phyloP scores from a whole-genome alignment of 2,888 invertebrate genomes.

The Belgica antarctica region DNA sequence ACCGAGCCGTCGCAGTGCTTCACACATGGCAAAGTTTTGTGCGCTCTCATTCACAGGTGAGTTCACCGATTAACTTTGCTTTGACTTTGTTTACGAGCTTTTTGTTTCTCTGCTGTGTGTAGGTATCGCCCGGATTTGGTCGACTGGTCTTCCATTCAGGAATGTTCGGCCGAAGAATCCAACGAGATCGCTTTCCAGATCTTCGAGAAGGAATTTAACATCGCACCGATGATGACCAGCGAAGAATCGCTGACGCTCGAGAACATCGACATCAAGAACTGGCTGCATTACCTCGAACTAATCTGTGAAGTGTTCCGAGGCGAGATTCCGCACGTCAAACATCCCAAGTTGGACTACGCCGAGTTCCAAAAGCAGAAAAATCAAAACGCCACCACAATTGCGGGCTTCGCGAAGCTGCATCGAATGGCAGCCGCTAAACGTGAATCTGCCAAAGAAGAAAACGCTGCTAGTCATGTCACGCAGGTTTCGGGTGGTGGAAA shows the following conservation, averaged over 20 bases:
- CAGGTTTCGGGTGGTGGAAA: background rate
- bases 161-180: conserved; percentile 65
- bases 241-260: conserved; percentile 61
- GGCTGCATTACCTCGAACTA: conserved; percentile 79
- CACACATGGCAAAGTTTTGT: conserved; percentile 53
- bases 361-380: conserved; percentile 54
- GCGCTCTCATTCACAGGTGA: conserved; percentile 54
- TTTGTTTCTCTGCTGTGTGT: conserved; percentile 34
- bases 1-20: conserved; percentile 54
- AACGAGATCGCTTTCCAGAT: conserved; percentile 83
- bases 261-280: conserved; percentile 52
- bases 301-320: conserved; percentile 88
- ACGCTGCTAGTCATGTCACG: conserved; percentile 22
- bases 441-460: conserved; percentile 26
- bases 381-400: conserved; percentile 49
- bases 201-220: conserved; percentile 78
- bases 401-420: conserved; percentile 39
- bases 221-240: conserved; percentile 69
- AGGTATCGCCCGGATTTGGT: conserved; percentile 89
- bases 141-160: conserved; percentile 66
- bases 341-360: conserved; percentile 64
- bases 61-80: conserved; percentile 14
- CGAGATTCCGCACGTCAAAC: conserved; percentile 80
- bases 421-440: conserved; percentile 34
- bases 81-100: background rate